These are phyloP conservation scores for Pogoniulus pusillus DNA, from an alignment of 2,797 vertebrate species.

Conservation along the genomic window DNA sequence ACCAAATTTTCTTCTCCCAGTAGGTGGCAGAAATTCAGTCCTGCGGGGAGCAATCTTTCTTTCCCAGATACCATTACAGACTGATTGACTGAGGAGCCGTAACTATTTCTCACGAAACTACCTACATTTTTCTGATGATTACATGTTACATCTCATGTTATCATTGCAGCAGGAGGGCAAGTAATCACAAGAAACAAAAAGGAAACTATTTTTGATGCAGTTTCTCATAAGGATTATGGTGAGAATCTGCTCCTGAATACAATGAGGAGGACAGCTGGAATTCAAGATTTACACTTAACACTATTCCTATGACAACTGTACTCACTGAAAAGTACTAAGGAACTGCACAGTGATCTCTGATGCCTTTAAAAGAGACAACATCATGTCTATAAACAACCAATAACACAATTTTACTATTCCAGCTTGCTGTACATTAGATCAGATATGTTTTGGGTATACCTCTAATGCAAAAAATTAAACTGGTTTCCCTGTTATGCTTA, in stretches of 20 bases:
- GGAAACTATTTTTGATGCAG: background rate
- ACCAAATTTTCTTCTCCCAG: background rate
- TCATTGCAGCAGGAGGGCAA: background rate
- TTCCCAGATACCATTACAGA: background rate
- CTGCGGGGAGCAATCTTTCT: background rate
- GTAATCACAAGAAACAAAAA: background rate
- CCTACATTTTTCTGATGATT: background rate
- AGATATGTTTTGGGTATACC: background rate
- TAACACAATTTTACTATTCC: background rate
- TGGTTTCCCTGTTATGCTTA: background rate
- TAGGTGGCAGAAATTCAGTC: background rate
- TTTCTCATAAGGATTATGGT: background rate
- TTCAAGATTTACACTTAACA: background rate
- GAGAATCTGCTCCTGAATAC: background rate
- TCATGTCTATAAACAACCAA: background rate
- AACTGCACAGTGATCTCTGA: background rate
- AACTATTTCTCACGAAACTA: background rate
- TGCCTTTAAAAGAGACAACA: background rate
- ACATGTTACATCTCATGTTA: background rate
- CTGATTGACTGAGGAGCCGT: background rate
- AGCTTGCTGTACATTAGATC: constrained; percentile 6
- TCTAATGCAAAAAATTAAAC: background rate
- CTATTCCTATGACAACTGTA: background rate
- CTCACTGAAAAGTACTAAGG: background rate
- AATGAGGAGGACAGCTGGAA: background rate